These are phyloP conservation scores for Brachyhypopomus gauderio DNA, from an alignment of 2,113 vertebrate species.

Conservation along the genomic window DNA sequence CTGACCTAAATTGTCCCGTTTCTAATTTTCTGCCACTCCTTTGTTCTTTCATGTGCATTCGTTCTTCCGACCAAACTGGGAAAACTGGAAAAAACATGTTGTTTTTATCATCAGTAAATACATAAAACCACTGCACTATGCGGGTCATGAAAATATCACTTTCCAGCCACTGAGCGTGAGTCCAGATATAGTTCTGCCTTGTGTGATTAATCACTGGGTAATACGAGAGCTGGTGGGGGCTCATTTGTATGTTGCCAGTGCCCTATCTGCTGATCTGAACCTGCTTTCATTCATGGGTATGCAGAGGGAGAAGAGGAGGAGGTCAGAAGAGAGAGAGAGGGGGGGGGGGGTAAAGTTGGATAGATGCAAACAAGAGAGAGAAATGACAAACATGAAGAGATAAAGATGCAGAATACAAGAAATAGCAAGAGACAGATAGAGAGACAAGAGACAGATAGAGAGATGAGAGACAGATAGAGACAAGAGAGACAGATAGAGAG, in stretches of 20 bases:
- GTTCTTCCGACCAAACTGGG: background rate
- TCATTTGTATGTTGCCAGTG: conserved; percentile 20
- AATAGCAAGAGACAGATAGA: background rate
- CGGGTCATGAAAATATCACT: conserved; percentile 19
- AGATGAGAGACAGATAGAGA: no score
- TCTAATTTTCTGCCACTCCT: background rate
- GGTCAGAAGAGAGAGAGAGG: conserved; percentile 15
- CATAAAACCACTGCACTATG: conserved; percentile 36
- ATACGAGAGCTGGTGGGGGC: conserved; percentile 23
- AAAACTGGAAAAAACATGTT: background rate
- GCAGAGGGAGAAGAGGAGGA: conserved; percentile 26
- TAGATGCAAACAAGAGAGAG: background rate
- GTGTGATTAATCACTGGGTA: conserved; percentile 47
- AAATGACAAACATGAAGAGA: background rate
- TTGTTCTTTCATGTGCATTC: conserved; percentile 5
- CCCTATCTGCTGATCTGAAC: background rate
- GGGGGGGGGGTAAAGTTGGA: background rate
- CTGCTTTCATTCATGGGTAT: conserved; percentile 49
- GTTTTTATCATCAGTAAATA: conserved; percentile 34
- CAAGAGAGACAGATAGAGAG: background rate
- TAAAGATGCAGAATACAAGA: background rate
- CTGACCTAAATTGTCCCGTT: conserved; percentile 2
- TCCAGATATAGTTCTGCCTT: conserved; percentile 39
- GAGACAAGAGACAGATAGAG: no score
- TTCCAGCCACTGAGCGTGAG: background rate